phyloP scores from a whole-genome alignment of 2,113 vertebrate species.

The Solea senegalensis region DNA sequence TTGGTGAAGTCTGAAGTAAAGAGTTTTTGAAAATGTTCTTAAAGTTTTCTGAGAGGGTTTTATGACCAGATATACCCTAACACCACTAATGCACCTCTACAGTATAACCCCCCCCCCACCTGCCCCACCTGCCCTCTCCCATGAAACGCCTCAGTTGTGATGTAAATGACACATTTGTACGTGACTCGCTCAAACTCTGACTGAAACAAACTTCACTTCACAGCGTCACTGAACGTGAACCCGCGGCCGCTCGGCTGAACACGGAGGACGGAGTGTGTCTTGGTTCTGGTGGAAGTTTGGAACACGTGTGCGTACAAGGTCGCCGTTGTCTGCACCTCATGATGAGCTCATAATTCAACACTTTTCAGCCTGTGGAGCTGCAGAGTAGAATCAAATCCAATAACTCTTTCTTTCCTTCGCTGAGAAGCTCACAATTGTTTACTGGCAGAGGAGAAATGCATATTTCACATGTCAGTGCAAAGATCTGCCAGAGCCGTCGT shows the following conservation, averaged over 20 bases:
- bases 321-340: background rate
- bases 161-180: too few relatives aligned
- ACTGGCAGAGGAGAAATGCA: constrained; percentile 30
- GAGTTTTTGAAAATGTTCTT: too few relatives aligned
- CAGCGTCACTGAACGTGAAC: background rate
- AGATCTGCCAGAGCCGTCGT: constrained; percentile 47
- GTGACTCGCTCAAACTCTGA: too few relatives aligned
- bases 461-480: constrained; percentile 49
- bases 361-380: background rate
- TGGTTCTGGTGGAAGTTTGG: background rate
- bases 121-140: too few relatives aligned
- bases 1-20: too few relatives aligned
- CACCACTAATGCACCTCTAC: too few relatives aligned
- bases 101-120: too few relatives aligned
- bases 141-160: too few relatives aligned
- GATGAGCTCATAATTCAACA: background rate
- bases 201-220: background rate
- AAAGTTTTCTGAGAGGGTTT: too few relatives aligned
- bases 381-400: constrained; percentile 39
- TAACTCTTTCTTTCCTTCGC: constrained; percentile 41
- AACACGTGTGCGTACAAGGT: too few relatives aligned
- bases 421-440: constrained; percentile 41
- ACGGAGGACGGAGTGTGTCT: background rate
- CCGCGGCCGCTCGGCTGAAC: background rate
- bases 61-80: too few relatives aligned